Conservation (phyloP, 2,113 vertebrate species). For the Taurulus bubalis region DNA sequence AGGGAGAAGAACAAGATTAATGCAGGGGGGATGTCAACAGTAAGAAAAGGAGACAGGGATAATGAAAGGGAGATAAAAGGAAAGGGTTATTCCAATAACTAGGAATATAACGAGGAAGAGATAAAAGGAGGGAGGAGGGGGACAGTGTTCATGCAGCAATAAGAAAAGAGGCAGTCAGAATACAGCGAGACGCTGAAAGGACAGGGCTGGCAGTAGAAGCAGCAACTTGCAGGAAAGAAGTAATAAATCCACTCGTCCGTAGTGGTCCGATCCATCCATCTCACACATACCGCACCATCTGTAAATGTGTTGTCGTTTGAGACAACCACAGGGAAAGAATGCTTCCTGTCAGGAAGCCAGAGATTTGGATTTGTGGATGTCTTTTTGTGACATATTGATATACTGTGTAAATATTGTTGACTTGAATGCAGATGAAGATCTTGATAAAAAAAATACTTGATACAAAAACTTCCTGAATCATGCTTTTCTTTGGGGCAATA, state of each 20-base stretch:
- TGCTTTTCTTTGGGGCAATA: conserved; percentile 47
- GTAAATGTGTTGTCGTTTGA: conserved; percentile 61
- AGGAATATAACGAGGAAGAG: conserved; percentile 30
- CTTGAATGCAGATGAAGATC: conserved; percentile 62
- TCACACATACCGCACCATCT: conserved; percentile 28
- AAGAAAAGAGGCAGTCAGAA: conserved; percentile 37
- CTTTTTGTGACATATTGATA: conserved; percentile 79
- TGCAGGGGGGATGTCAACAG: neutral
- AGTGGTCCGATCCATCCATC: conserved; percentile 20
- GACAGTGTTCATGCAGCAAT: conserved; percentile 52
- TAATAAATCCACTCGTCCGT: conserved; percentile 46
- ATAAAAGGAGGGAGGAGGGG: neutral
- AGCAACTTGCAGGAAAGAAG: conserved; percentile 55
- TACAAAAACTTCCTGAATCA: conserved; percentile 59
- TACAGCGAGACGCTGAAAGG: neutral
- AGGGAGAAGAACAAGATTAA: neutral
- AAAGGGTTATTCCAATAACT: neutral
- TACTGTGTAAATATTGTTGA: conserved; percentile 71
- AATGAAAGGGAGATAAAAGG: neutral
- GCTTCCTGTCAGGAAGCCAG: conserved; percentile 74
- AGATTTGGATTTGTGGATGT: conserved; percentile 71
- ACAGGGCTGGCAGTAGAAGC: conserved; percentile 67
- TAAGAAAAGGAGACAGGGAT: neutral
- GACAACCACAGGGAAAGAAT: conserved; percentile 67
- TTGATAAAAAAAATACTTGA: conserved; percentile 71